Evolutionary conservation across 2,113 vertebrate species (phyloP).

Genomic region (Grallaria varia): DNA sequence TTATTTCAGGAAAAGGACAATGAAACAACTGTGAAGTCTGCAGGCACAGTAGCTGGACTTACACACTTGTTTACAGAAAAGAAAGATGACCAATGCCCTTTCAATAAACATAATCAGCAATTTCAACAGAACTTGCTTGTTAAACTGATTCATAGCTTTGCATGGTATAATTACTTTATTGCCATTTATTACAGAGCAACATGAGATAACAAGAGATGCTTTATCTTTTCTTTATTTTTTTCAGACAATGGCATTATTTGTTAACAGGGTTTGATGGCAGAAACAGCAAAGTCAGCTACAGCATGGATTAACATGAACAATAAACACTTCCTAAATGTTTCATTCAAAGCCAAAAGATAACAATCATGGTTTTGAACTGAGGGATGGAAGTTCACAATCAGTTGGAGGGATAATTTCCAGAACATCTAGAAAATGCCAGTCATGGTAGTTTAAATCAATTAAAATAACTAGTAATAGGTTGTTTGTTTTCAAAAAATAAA

Average conservation of each 20-base stretch:
- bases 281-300: conserved; percentile 48
- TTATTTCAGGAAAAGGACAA: neutral
- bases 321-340: conserved; percentile 45
- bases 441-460: neutral
- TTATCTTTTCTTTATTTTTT: conserved; percentile 38
- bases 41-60: neutral
- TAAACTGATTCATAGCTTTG: conserved; percentile 30
- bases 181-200: neutral
- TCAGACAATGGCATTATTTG: conserved; percentile 38
- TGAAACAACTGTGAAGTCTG: neutral
- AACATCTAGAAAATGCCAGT: neutral
- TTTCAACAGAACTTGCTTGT: conserved; percentile 43
- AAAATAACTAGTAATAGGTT: neutral
- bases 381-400: neutral
- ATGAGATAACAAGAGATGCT: conserved; percentile 26
- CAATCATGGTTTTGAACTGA: conserved; percentile 17
- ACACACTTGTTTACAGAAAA: conserved; percentile 24
- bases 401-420: neutral
- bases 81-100: neutral
- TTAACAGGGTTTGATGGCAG: conserved; percentile 17
- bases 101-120: conserved; percentile 31
- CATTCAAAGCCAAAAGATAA: conserved; percentile 23
- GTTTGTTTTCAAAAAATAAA: neutral
- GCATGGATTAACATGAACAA: conserved; percentile 35
- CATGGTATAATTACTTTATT: conserved; percentile 41